Base-by-base conservation (phyloP, 2,888 invertebrate species). In the Mythimna lalbum region DNA sequence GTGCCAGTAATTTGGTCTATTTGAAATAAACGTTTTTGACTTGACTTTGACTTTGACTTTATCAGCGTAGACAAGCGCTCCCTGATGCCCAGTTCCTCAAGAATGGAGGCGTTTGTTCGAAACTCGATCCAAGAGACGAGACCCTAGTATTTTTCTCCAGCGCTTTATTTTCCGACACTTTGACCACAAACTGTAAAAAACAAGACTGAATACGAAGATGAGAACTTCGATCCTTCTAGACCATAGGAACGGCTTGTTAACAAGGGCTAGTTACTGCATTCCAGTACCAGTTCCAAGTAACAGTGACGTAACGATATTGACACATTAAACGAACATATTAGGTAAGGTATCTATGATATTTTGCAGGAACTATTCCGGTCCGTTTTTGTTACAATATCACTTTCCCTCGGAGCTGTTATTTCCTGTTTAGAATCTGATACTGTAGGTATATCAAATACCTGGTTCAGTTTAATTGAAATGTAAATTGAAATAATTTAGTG, bases 271-370 rank as follows among this genome's bases (percentile, higher is more conserved):
- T n/a, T 31, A 43, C 80, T 49, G 9, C 80, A 81, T 78, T 76
- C 65, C 62, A 17, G 6, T 9, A 49, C 55, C 2, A 43, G 65
- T 14, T 68, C 27, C 12, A 36, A 23, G 33, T 43, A 65, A 39
- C 61, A 49, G 14, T 81, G 65, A 73, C 27, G 63, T 79, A 76
- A 72, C 55, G 3, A 52, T 65, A 59, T 60, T 79, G 77, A 72
- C 76, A 69, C 71, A 74, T 73, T 53, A 57, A 66, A 43, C 49
- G 39, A 23, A 52, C 60, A 5, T 72, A 73, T 69, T 74, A 31
- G 63, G 64, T 31, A 21, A 67, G 63, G 78, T 64, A 83, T 80
- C 69, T 76, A 71, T 69, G 64, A 69, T 60, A 72, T 75, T 80
- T 73, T 57, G 67, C 70, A 80, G 74, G 74, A 80, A 82, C 60